phyloP scores from a whole-genome alignment of 2,797 vertebrate genomes.

The Lepilemur septentrionalis region DNA sequence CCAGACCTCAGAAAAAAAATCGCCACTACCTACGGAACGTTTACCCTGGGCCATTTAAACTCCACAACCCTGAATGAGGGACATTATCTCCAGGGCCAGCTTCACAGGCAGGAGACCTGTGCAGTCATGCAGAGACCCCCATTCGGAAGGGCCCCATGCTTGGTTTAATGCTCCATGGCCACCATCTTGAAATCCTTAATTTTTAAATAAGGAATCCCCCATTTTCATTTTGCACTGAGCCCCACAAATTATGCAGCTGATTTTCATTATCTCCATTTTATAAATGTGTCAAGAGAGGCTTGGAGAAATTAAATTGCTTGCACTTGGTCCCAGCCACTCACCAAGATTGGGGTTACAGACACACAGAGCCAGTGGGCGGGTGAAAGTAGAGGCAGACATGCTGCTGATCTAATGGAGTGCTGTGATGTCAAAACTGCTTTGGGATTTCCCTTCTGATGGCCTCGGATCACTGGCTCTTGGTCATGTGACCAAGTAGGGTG shows the following conservation, averaged over 20 bases:
- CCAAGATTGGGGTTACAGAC: background rate
- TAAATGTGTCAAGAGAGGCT: background rate
- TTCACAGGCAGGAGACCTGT: background rate
- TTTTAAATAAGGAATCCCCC: background rate
- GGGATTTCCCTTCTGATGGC: background rate
- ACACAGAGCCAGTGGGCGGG: background rate
- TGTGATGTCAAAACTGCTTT: background rate
- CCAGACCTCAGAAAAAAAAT: background rate
- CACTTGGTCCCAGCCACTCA: background rate
- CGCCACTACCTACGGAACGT: no score
- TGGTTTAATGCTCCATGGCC: background rate
- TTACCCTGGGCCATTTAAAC: background rate
- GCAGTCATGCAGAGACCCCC: background rate
- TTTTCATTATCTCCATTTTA: background rate
- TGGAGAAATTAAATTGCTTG: background rate
- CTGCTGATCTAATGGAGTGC: background rate
- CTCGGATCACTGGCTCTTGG: background rate
- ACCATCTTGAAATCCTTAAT: background rate
- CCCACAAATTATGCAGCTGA: background rate
- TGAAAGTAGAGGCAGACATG: background rate
- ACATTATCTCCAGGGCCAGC: no score
- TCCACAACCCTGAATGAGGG: no score
- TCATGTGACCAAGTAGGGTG: background rate
- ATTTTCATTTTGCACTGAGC: background rate
- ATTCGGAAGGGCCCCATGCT: background rate